Percentiles rank a stretch among this genome's conserved stretches.
These are phyloP conservation scores for Hylaeus anthracinus DNA, from an alignment of 1,140 invertebrate genomes.

Conservation along the genomic window DNA sequence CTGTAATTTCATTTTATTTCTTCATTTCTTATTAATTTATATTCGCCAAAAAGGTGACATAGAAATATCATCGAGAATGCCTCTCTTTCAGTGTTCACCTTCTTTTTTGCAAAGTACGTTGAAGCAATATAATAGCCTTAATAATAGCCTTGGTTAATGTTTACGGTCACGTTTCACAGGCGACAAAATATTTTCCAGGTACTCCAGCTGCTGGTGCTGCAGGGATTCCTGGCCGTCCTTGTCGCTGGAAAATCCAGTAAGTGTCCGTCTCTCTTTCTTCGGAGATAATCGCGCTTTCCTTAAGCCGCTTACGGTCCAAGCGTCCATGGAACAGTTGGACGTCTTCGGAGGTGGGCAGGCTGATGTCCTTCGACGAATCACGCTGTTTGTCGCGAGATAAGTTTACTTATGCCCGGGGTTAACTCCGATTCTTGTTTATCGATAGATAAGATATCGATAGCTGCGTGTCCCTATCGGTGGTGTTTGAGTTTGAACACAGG, in stretches of 20 bases:
- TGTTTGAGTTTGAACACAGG: too few species aligned
- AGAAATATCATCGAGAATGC: too few species aligned
- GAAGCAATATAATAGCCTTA: too few species aligned
- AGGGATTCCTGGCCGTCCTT: slow-evolving; percentile 23
- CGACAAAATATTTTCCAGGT: slow-evolving; percentile 38
- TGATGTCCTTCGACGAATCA: slow-evolving; percentile 33
- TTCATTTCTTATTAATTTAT: too few species aligned
- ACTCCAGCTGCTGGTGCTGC: slow-evolving; percentile 25
- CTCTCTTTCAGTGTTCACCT: too few species aligned
- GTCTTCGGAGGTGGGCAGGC: slow-evolving; percentile 8
- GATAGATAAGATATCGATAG: neutral
- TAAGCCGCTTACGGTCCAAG: slow-evolving; percentile 38
- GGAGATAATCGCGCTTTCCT: slow-evolving; percentile 36
- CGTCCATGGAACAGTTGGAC: slow-evolving; percentile 1
- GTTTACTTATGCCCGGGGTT: slow-evolving; percentile 5
- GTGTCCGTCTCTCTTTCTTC: neutral
- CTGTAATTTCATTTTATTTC: too few species aligned
- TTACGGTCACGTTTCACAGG: neutral
- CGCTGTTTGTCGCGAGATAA: slow-evolving; percentile 27
- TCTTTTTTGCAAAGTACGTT: too few species aligned
- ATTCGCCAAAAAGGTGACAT: too few species aligned
- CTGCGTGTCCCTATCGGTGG: too few species aligned
- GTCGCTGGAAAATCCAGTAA: slow-evolving; percentile 42
- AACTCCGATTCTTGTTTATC: neutral
- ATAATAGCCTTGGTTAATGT: too few species aligned